phyloP scores from a whole-genome alignment of 2,888 invertebrate genomes.

The Gonocerus acuteangulatus region DNA sequence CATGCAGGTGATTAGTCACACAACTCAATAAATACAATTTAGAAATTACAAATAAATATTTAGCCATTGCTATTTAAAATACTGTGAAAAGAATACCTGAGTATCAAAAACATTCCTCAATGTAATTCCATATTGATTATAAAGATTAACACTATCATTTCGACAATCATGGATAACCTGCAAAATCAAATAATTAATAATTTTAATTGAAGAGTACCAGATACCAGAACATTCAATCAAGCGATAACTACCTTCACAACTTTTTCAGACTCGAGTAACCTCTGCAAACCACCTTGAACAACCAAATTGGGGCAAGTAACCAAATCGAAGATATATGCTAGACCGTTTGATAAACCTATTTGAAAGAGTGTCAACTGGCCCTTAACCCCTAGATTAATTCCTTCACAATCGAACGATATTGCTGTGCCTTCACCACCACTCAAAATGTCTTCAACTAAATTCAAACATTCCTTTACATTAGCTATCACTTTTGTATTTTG shows the following conservation, averaged over 20 bases:
- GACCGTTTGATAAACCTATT: slow-evolving; percentile 72
- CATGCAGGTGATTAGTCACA: no score
- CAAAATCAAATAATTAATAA: slow-evolving; percentile 36
- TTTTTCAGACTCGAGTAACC: slow-evolving; percentile 68
- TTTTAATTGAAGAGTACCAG: no score
- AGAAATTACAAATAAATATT: no score
- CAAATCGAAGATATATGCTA: slow-evolving; percentile 80
- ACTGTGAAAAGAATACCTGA: no score
- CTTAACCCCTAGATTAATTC: slow-evolving; percentile 81
- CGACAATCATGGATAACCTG: slow-evolving; percentile 84
- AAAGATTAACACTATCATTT: slow-evolving; percentile 81
- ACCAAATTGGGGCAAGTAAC: slow-evolving; percentile 75
- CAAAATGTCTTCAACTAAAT: slow-evolving; percentile 50
- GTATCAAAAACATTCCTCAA: slow-evolving; percentile 84
- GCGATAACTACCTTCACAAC: slow-evolving; percentile 61
- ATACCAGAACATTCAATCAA: neutral
- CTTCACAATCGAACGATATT: slow-evolving; percentile 85
- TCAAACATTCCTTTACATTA: slow-evolving; percentile 66
- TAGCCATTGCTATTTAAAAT: no score
- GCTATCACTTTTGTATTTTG: slow-evolving; percentile 76
- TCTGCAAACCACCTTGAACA: slow-evolving; percentile 67
- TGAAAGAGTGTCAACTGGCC: slow-evolving; percentile 82
- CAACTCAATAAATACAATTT: no score
- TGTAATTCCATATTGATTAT: slow-evolving; percentile 75
- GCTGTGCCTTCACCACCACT: slow-evolving; percentile 29